Evolutionary conservation across 2,113 vertebrate species (phyloP), one percentile per base, ranked within the genome.

Genomic region (Brachypteracias leptosomus): DNA sequence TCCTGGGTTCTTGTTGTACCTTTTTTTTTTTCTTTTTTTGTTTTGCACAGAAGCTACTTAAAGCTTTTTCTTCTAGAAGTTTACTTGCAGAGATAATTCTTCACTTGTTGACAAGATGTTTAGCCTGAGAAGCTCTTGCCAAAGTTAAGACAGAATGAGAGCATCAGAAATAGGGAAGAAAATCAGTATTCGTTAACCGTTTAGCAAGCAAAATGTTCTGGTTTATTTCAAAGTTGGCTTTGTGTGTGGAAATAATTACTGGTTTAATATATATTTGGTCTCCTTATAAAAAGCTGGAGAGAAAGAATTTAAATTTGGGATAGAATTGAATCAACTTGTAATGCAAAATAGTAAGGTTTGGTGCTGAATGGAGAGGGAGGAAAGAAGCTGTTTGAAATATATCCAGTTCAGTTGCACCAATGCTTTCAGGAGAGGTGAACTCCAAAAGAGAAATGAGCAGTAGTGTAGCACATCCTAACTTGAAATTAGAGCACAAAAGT

Each of bases 71-170:
- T 52, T 55, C 10, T 13, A 42, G 13, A 51, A 75, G 28, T 49
- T 91, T 65, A 31, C 44, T 86, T 68, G 81, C 38, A 22, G 68
- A 90, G 62, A 31, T 92, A 55, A 33, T 80, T 77, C 55, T 90
- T 91, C 40, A 40, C 68, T 90, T 87, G 94, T 79, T 91, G 67
- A 49, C 1, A 8, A 61, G 72, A 77, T 38, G 38, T 68, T 96
- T 82, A 59, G 92, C 47, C 88, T 67, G 44, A 59, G 46, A 46
- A 63, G 24, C 54, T 80, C 54, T 86, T 88, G 97, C 95, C 96
- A 97, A 91, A 88, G 40, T 11, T 72, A 78, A 94, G 93, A 96
- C 96, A 95, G 95, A 97, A 96, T 95, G 96, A 83, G 97, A 97
- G 35, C 94, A 92, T 93, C 65, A 78, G 68, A 81, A 95, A 58